phyloP scores from a whole-genome alignment of 2,113 vertebrate genomes.

The Mustela nigripes region DNA sequence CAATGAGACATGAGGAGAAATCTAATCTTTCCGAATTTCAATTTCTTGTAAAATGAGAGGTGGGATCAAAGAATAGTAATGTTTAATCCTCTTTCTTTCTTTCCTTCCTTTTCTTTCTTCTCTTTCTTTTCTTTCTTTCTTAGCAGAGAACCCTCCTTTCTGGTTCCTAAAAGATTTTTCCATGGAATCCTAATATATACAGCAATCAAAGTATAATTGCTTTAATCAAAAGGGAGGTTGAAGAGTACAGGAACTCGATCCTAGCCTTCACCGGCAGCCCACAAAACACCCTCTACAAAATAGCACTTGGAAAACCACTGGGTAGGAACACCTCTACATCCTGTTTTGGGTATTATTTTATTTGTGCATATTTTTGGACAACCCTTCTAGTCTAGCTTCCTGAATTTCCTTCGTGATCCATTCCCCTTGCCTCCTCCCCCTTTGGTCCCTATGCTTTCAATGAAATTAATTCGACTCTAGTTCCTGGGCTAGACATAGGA shows the following conservation, averaged over 20 bases:
- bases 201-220: background rate
- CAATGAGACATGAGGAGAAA: background rate
- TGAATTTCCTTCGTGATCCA: background rate
- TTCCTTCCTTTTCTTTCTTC: background rate
- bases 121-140: background rate
- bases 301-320: background rate
- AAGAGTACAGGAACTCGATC: fast-evolving
- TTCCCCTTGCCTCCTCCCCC: background rate
- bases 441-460: background rate
- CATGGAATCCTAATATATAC: background rate
- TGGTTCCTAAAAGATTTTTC: background rate
- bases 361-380: background rate
- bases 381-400: background rate
- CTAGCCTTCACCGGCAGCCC: background rate
- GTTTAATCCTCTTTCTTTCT: background rate
- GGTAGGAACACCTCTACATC: background rate
- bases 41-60: background rate
- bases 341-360: background rate
- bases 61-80: background rate
- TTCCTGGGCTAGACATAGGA: background rate
- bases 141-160: background rate
- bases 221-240: background rate
- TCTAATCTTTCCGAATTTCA: background rate
- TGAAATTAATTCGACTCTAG: background rate
- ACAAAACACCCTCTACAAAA: background rate